Percentiles rank a stretch among this genome's conserved stretches.
Evolutionary conservation across 2,888 invertebrate species (phyloP).

Genomic region (Epinotia brunnichana): DNA sequence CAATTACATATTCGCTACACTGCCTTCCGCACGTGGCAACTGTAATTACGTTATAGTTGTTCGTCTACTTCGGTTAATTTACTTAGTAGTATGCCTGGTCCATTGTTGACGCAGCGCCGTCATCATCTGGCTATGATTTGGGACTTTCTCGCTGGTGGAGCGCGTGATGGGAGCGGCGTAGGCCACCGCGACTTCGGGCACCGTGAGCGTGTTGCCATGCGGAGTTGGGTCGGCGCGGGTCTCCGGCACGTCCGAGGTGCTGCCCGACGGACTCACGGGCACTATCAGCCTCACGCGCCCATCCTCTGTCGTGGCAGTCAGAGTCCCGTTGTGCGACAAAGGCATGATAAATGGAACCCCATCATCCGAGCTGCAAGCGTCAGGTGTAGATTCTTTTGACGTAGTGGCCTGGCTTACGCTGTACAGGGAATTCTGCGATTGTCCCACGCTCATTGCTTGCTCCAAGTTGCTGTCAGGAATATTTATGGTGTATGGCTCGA

Average conservation of each 20-base stretch:
- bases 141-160: conserved; percentile 93
- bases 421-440: conserved; percentile 69
- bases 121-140: conserved; percentile 93
- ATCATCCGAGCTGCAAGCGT: conserved; percentile 72
- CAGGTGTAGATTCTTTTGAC: conserved; percentile 76
- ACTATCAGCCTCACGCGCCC: conserved; percentile 86
- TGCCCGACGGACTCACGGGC: conserved; percentile 82
- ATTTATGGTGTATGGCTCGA: conserved; percentile 58
- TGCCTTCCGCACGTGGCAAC: neutral
- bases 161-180: conserved; percentile 88
- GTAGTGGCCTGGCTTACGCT: conserved; percentile 75
- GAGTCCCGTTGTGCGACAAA: conserved; percentile 85
- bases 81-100: conserved; percentile 95
- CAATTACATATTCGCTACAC: neutral
- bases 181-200: conserved; percentile 78
- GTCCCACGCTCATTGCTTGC: conserved; percentile 72
- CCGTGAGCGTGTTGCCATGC: conserved; percentile 82
- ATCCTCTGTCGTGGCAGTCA: conserved; percentile 85
- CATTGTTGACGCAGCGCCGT: conserved; percentile 91
- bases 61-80: conserved; percentile 51
- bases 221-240: conserved; percentile 54
- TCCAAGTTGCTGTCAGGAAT: conserved; percentile 52
- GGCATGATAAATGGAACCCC: conserved; percentile 86
- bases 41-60: neutral
- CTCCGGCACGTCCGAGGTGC: conserved; percentile 65